These are phyloP conservation scores for Cichlasoma orientale DNA, from an alignment of 2,797 vertebrate species.

Conservation along the genomic window DNA sequence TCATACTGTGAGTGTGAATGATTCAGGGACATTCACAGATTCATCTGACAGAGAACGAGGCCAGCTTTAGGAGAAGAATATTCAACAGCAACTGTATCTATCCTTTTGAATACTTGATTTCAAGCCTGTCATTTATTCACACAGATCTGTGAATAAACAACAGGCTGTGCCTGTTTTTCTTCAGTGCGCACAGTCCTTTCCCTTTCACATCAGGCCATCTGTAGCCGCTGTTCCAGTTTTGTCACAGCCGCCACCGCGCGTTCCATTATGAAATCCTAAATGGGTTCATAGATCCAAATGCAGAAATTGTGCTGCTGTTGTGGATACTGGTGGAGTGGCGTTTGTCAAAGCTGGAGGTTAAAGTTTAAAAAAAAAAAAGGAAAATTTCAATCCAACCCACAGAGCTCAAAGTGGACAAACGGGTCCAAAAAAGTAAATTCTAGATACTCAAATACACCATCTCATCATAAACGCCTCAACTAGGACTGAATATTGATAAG, in stretches of 20 bases:
- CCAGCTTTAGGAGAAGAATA: conserved; percentile 7
- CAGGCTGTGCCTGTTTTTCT: background rate
- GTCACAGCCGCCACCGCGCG: background rate
- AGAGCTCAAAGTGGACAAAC: background rate
- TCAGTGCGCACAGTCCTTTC: background rate
- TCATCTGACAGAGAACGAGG: conserved; percentile 13
- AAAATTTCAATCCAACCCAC: background rate
- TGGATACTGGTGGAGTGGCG: background rate
- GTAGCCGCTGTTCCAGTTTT: background rate
- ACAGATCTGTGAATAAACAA: conserved; percentile 1
- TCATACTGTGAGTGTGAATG: conserved; percentile 23
- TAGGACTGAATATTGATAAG: background rate
- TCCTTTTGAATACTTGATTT: conserved; percentile 6
- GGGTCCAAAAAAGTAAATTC: background rate
- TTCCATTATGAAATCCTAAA: conserved; percentile 1
- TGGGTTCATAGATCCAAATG: background rate
- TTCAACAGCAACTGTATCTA: conserved; percentile 18
- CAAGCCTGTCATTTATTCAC: background rate
- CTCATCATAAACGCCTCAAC: background rate
- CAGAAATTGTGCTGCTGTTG: background rate
- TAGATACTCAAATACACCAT: background rate
- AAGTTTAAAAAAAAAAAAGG: background rate
- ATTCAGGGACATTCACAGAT: conserved; percentile 36
- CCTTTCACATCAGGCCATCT: background rate
- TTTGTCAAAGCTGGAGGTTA: background rate